A percentile compares a stretch with the other conserved stretches of the same genome.
Conservation (phyloP, 2,113 vertebrate genomes). For the Accipiter virgatus region DNA sequence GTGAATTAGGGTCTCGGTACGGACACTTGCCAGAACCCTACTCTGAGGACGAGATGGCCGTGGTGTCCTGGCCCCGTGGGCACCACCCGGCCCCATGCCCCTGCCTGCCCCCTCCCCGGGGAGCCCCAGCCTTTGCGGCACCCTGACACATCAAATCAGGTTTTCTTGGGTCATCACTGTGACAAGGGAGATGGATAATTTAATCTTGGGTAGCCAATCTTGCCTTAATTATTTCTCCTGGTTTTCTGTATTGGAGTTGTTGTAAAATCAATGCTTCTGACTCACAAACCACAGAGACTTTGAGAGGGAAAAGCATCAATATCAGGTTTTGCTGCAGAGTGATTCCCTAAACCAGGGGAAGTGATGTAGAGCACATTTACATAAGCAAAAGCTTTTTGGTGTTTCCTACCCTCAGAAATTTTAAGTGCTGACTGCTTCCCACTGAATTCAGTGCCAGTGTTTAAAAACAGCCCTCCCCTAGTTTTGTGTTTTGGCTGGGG, state of each 20-base stretch:
- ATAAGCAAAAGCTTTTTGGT: neutral
- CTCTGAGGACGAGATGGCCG: rapidly evolving
- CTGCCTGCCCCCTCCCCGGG: rapidly evolving
- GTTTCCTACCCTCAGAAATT: neutral
- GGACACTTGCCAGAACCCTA: neutral
- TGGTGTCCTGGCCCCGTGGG: neutral
- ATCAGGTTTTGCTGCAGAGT: neutral
- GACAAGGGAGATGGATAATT: neutral
- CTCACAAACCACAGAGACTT: neutral
- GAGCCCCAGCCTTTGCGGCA: neutral
- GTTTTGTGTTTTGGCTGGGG: neutral
- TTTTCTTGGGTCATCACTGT: neutral
- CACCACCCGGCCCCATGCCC: neutral
- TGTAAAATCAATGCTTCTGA: neutral
- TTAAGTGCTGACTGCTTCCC: neutral
- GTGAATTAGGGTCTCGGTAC: neutral
- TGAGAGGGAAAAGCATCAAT: neutral
- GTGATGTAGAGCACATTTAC: neutral
- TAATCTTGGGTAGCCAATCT: neutral
- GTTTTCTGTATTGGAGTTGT: neutral
- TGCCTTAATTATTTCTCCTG: neutral
- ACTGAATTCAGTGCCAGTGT: neutral
- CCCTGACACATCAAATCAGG: neutral
- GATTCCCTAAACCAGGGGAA: neutral
- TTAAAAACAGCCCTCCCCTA: neutral